A percentile compares a stretch with the other conserved stretches of the same genome.
Conservation (phyloP, 2,888 invertebrate species). For the Zaprionus bogoriensis region DNA sequence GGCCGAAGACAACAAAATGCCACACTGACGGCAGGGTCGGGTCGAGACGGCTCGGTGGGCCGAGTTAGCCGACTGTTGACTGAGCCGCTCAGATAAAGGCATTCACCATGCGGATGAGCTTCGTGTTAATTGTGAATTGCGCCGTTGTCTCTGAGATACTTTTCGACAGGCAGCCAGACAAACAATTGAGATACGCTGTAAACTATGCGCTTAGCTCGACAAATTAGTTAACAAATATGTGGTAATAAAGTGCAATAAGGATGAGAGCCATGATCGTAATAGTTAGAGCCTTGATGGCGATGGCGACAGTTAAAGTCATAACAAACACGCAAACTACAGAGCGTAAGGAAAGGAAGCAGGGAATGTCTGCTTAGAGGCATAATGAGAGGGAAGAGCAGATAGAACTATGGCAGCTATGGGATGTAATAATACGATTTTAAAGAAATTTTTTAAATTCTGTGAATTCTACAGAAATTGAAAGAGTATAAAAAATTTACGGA, state of each 20-base stretch:
- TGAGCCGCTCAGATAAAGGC: conserved; percentile 15
- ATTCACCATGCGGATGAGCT: conserved; percentile 4
- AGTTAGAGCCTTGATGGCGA: not conserved
- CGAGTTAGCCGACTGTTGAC: conserved; percentile 28
- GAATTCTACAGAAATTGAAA: too few relatives aligned
- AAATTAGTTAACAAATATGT: conserved; percentile 4
- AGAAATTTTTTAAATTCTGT: too few relatives aligned
- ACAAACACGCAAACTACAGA: not conserved
- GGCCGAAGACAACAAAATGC: not conserved
- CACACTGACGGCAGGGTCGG: not conserved
- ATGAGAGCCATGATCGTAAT: not conserved
- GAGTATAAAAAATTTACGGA: too few relatives aligned
- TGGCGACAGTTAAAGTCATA: not conserved
- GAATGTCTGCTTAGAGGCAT: too few relatives aligned
- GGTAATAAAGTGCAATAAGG: not conserved
- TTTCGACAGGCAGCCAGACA: conserved; percentile 7
- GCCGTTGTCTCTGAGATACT: conserved; percentile 1
- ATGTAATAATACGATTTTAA: too few relatives aligned
- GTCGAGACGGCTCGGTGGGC: not conserved
- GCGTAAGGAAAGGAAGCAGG: not conserved
- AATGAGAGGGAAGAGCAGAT: not conserved
- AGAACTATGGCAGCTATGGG: not conserved
- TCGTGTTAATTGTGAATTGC: conserved; percentile 38
- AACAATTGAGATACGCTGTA: not conserved
- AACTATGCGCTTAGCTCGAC: conserved; percentile 2